Conservation (phyloP, 2,888 invertebrate genomes). For the Pachliopta kotzebuea region DNA sequence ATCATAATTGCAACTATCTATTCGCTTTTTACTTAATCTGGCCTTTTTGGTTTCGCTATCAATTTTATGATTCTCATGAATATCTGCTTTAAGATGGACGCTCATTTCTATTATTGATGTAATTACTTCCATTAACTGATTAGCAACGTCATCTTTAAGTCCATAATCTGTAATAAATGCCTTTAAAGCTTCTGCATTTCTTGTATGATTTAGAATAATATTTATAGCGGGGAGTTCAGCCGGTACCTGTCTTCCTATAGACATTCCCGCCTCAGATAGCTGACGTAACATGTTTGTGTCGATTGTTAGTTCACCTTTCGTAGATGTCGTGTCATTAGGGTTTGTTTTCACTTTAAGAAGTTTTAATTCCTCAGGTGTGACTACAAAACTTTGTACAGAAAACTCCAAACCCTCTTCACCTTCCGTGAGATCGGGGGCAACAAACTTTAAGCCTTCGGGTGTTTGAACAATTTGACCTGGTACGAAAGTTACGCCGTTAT, state of each 20-base stretch:
- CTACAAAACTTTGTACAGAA: constrained; percentile 85
- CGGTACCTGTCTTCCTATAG: constrained; percentile 83
- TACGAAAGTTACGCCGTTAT: constrained; percentile 86
- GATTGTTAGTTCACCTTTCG: constrained; percentile 82
- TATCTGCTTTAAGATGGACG: constrained; percentile 67
- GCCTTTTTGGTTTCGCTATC: constrained; percentile 52
- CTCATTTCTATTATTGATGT: constrained; percentile 77
- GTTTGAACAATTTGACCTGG: constrained; percentile 89
- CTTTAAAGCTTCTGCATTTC: constrained; percentile 71
- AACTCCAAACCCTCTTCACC: constrained; percentile 84
- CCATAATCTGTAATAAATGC: constrained; percentile 74
- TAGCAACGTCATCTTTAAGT: constrained; percentile 75
- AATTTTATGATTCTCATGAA: constrained; percentile 51
- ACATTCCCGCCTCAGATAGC: constrained; percentile 85
- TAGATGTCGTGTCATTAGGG: constrained; percentile 73
- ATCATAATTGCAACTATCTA: constrained; percentile 44
- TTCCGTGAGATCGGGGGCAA: constrained; percentile 84
- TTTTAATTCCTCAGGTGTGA: constrained; percentile 75
- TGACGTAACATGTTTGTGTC: constrained; percentile 84
- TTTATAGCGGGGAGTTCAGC: constrained; percentile 82
- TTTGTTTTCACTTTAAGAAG: constrained; percentile 74
- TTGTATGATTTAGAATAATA: constrained; percentile 75
- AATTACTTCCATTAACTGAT: constrained; percentile 74
- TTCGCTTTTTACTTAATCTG: constrained; percentile 54
- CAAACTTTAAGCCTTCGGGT: constrained; percentile 84